Evolutionary conservation across 1,140 invertebrate genomes (phyloP), one percentile per base, ranked within the genome.

Genomic region (Hormaphis cornu): DNA sequence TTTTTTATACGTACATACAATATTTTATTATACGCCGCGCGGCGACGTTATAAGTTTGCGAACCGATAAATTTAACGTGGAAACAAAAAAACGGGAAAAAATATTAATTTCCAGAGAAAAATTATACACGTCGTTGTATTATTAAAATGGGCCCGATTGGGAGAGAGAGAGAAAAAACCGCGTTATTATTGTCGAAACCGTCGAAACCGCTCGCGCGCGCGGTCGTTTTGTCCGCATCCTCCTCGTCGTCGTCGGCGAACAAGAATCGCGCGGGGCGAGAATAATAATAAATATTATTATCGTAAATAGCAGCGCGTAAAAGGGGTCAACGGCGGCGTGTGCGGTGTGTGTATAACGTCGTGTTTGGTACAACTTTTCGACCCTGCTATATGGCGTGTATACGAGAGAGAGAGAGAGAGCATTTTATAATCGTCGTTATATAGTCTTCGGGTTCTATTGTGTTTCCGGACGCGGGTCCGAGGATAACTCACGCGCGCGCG

Each of bases 361-460:
- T 66, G 61, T 66, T 66, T 20, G 44, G 42, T 66, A 48, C 61
- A 48, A 66, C 61, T 66, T 66, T 66, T 28, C 61, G 42, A 66
- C 61, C 44, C 61, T 18, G 7, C 26, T 66, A 42, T 66, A 37
- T 22, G 14, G 33, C 3, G 33, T 22, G 22, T 40, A 30, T 56
- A 35, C 1, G 10, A n/a, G n/a, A n/a, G n/a, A n/a, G n/a, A n/a
- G n/a, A n/a, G n/a, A n/a, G 6, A 20, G 20, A 7, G 20, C 28
- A 52, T 35, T 37, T 22, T 56, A 24, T 22, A 22, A 37, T 40
- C 26, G 40, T 58, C 40, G 9, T 58, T n/a, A 20, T 58, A 58
- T 24, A 22, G 54, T 66, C 42, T 48, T 66, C n/a, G 61, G 61
- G 61, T 66, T 30, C 42, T 22, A 66, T 66, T 66, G 61, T 66